A percentile compares a stretch with the other conserved stretches of the same genome.
phyloP scores from a whole-genome alignment of 1,140 invertebrate genomes.

The Sitophilus oryzae region DNA sequence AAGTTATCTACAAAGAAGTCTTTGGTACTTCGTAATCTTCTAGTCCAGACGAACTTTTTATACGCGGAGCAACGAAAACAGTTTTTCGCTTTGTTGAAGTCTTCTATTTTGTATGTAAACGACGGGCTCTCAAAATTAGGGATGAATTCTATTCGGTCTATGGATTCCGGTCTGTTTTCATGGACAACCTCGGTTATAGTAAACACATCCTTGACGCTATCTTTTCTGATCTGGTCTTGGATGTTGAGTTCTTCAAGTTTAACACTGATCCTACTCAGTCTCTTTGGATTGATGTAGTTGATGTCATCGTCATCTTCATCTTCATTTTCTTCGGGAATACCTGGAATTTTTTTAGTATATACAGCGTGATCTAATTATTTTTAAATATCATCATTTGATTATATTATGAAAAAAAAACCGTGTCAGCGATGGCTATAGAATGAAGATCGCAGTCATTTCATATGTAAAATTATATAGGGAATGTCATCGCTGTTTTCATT shows the following conservation, averaged over 20 bases:
- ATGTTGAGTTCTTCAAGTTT: constrained; percentile 30
- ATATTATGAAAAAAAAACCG: too few relatives aligned
- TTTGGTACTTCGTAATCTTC: constrained; percentile 17
- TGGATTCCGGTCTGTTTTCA: constrained; percentile 14
- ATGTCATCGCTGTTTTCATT: too few relatives aligned
- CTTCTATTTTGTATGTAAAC: constrained; percentile 22
- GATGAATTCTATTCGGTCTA: constrained; percentile 25
- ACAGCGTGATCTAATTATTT: too few relatives aligned
- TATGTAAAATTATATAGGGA: too few relatives aligned
- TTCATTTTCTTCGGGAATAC: constrained; percentile 35
- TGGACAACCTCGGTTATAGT: constrained; percentile 8
- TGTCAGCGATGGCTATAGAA: too few relatives aligned
- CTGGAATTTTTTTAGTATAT: too few relatives aligned
- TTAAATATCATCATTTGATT: too few relatives aligned
- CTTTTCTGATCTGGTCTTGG: constrained; percentile 11
- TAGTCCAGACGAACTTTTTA: constrained; percentile 28
- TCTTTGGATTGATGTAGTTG: constrained; percentile 28
- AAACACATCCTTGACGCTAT: constrained; percentile 16
- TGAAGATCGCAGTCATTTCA: too few relatives aligned
- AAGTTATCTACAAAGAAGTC: constrained; percentile 26
- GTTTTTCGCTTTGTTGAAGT: constrained; percentile 1
- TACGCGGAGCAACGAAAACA: constrained; percentile 24
- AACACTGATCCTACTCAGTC: constrained; percentile 30
- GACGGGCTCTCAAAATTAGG: constrained; percentile 17
- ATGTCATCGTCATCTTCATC: constrained; percentile 19